phyloP scores from a whole-genome alignment of 1,140 invertebrate genomes.

The Drosophila kanapiae region DNA sequence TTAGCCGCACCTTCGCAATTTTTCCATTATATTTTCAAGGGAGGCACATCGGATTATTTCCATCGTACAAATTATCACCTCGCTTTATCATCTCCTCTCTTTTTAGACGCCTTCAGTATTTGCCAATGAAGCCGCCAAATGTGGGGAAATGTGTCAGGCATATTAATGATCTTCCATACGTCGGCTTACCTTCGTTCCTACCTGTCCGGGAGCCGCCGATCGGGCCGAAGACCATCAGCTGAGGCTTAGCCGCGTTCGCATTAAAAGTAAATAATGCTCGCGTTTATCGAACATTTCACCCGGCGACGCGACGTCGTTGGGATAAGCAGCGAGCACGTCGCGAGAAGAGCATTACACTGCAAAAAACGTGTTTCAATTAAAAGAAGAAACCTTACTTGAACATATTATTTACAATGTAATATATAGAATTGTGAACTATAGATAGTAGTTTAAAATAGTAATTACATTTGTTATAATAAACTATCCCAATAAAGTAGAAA shows the following conservation, averaged over 20 bases:
- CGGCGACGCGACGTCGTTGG: slow-evolving; percentile 10
- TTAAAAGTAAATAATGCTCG: slow-evolving; percentile 64
- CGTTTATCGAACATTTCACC: slow-evolving; percentile 54
- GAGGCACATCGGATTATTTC: slow-evolving; percentile 12
- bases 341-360: slow-evolving; percentile 18
- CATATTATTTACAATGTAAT: too few species aligned
- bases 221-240: slow-evolving; percentile 4
- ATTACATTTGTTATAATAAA: too few species aligned
- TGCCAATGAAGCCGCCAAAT: slow-evolving; percentile 31
- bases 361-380: neutral
- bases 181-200: slow-evolving; percentile 27
- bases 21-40: neutral
- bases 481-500: too few species aligned
- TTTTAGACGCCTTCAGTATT: slow-evolving; percentile 29
- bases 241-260: slow-evolving; percentile 26
- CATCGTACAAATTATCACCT: slow-evolving; percentile 36
- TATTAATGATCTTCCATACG: slow-evolving; percentile 59
- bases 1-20: slow-evolving; percentile 6
- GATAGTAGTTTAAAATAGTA: too few species aligned
- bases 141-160: slow-evolving; percentile 63
- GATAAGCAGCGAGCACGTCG: slow-evolving; percentile 50
- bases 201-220: slow-evolving; percentile 9
- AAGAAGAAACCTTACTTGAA: neutral
- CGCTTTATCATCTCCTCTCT: slow-evolving; percentile 2
- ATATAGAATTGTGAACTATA: too few species aligned